These are phyloP conservation scores for Priocnemis perturbator DNA, from an alignment of 2,888 invertebrate genomes.

Conservation along the genomic window DNA sequence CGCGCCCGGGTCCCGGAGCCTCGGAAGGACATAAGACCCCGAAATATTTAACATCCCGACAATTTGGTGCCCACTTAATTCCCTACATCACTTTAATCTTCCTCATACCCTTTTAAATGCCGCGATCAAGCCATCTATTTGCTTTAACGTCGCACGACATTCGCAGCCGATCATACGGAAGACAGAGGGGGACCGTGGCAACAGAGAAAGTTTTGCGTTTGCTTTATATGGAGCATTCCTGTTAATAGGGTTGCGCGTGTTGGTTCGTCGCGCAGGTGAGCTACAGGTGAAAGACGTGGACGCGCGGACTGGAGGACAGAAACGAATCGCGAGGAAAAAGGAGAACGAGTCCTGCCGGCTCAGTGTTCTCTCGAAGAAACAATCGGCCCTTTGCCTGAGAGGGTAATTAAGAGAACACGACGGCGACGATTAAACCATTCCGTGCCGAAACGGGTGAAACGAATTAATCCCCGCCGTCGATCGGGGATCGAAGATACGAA, in stretches of 20 bases:
- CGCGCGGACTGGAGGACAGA: conserved; percentile 33
- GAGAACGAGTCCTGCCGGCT: conserved; percentile 29
- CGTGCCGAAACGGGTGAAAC: conserved; percentile 50
- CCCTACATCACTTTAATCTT: too few relatives aligned
- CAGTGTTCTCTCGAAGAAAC: conserved; percentile 47
- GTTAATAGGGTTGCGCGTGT: not conserved
- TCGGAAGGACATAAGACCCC: too few relatives aligned
- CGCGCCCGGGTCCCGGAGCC: not conserved
- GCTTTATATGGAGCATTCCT: conserved; percentile 8
- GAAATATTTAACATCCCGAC: too few relatives aligned
- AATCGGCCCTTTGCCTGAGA: conserved; percentile 47
- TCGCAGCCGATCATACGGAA: too few relatives aligned
- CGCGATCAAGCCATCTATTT: too few relatives aligned
- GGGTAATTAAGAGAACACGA: conserved; percentile 57
- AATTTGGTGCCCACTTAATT: too few relatives aligned
- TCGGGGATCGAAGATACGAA: conserved; percentile 54
- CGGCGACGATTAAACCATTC: conserved; percentile 56
- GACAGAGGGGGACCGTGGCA: too few relatives aligned
- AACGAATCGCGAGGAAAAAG: conserved; percentile 41
- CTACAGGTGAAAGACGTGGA: conserved; percentile 39
- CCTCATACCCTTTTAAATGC: too few relatives aligned
- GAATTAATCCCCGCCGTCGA: conserved; percentile 51
- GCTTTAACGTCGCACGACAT: too few relatives aligned
- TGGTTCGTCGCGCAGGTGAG: conserved; percentile 40
- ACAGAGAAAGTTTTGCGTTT: too few relatives aligned